Evolutionary conservation across 2,113 vertebrate genomes (phyloP), one percentile per base, ranked within the genome.

Genomic region (Otis tarda): DNA sequence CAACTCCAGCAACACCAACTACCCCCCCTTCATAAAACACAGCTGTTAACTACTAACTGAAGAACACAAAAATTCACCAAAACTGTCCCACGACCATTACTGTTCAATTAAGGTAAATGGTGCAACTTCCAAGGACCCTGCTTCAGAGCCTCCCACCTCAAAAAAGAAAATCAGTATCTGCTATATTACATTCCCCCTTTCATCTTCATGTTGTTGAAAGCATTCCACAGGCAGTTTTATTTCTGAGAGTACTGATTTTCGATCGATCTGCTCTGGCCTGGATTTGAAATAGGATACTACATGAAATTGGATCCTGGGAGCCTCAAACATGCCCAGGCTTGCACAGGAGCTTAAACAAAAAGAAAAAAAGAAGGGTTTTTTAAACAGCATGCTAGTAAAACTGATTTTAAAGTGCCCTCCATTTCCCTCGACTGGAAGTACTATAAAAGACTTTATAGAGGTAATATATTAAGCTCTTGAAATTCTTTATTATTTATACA

Each of bases 271-370:
- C 37, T 71, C 77, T 87, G 21, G 57, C 60, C 83, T 85, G 86
- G 90, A 94, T 92, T 95, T 97, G 96, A 97, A 97, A 97, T 71
- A 94, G 81, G 82, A 97, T 50, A 87, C 92, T 65, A 68, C 35
- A 68, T 55, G 92, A 97, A 97, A 97, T 60, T 91, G 75, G 78
- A 96, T 93, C 82, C 81, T 94, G 86, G 56, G 77, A 94, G 93
- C 70, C 90, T 90, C 89, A 91, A 70, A 95, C 93, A 93, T 81
- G 93, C 37, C 85, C 45, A 67, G 83, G 17, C 86, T 91, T 95
- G 94, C 57, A 86, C 27, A 73, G 37, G 27, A 96, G 41, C 47
- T 85, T 90, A 93, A 94, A 90, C 57, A 93, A 81, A 91, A 96
- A 55, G n/a, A 64, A 84, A 37, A 37, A 74, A 92, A 61, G 8